Base-by-base conservation (phyloP, 2,797 vertebrate genomes). In the Serranus cabrilla region DNA sequence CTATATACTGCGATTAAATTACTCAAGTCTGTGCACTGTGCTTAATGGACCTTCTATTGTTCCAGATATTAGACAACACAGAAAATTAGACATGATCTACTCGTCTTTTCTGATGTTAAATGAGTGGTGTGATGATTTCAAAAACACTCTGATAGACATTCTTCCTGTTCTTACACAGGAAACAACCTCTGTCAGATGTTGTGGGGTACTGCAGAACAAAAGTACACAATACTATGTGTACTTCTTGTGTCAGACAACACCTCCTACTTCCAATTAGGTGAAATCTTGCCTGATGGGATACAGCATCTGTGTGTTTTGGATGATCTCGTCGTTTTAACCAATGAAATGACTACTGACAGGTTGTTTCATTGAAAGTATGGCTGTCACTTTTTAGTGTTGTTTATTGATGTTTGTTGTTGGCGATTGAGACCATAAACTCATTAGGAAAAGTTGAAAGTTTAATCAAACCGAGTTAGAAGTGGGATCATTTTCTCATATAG, bases 21-120 rank as follows among this genome's bases (percentile, higher is more conserved):
- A 59, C 81, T 75, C 61, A 68, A 66, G 80, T 71, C 72, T 59
- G 61, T 43, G 57, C 65, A 27, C 56, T 62, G 58, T 69, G 76
- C 67, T 72, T 87, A 88, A 87, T 87, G 76, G 78, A 77, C 72
- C 76, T 60, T 40, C 56, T 65, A 40, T 82, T 81, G 79, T 89
- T 78, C 50, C 70, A 80, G 55, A 81, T 64, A 84, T 87, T 78
- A 78, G 51, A 76, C 57, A 63, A 72, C 63, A 75, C 76, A 25
- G 65, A 68, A 63, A 67, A 72, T 70, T 71, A 77, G 54, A 54
- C 43, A 78, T n/a, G 20, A 77, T 43, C 68, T 46, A 67, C 60
- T 75, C 39, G 40, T 25, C 64, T 71, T 67, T 65, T 60, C 39
- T 50, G 3, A 61, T 62, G 40, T 77, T 57, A 58, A 78, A 76